Evolutionary conservation across 2,888 invertebrate genomes (phyloP), one percentile per base, ranked within the genome.

Genomic region (Drosophila nr. perissopoda): DNA sequence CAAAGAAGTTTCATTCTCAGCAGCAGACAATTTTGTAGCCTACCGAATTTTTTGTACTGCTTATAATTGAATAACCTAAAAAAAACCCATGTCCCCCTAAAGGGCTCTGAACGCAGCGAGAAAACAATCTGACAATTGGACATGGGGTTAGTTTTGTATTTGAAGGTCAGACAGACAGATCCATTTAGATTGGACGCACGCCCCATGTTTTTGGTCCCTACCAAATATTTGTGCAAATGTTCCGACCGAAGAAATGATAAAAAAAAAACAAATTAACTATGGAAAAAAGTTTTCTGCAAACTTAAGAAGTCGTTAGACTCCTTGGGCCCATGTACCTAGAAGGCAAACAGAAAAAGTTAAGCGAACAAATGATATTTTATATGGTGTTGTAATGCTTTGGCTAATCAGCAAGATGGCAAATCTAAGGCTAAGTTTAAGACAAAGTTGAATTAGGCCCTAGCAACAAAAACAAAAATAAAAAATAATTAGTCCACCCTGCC

Each of bases 361-460:
- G 83, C 71, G 69, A 73, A 69, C 45, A 78, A 84, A 78, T 48
- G 69, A 74, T 89, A 86, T 85, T 86, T 85, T 86, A 76, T 85
- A 89, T 70, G 86, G 81, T 89, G 73, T 89, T 89, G 86, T 82
- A 87, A 75, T 70, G 85, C 85, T 85, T 82, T 70, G 78, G 73
- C 73, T 73, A 79, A 72, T 64, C 68, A 54, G 54, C 62, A 31
- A 62, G 62, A 53, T 78, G 71, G 66, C 69, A 73, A 65, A 80
- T 42, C 49, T 69, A 68, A 78, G 73, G 83, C 71, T 83, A 82
- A 78, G 61, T 76, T 76, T 82, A 77, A 76, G 73, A 69, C 72
- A 67, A 80, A 73, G 77, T 71, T 84, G 77, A 83, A 80, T 83
- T 86, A 76, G 73, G 82, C 78, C 78, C 68, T 76, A 72, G 73